Base-by-base conservation (phyloP, 2,797 vertebrate species). In the Myoxocephalus aenaeus region DNA sequence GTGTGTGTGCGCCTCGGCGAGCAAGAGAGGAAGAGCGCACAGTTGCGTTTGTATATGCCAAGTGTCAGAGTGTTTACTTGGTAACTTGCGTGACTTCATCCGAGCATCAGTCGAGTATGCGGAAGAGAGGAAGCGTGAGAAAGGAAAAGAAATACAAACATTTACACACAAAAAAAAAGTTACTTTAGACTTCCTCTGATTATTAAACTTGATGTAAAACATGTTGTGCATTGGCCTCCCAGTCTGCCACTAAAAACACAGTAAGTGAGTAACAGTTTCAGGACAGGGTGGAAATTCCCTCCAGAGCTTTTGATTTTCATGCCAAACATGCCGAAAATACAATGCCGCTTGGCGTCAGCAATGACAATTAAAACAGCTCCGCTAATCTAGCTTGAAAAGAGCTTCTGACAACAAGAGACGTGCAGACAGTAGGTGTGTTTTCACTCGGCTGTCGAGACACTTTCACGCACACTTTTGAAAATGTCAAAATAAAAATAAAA, bases 321-420 rank as follows among this genome's bases (percentile, higher is more conserved):
- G 82, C 62, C 81, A 77, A 74, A 83, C 65, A 56, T 32, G 81
- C 72, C 3, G 27, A 71, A 86, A 78, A 32, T 85, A 79, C 82
- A 87, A 75, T 18, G 61, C 38, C 48, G 75, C 48, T 77, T 74
- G 72, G 77, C n/a, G 62, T 70, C 3, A 2, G 69, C 70, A 44
- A 83, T 77, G 80, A 87, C 89, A 89, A 84, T 86, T 76, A 86
- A 76, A 74, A 44, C 58, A 75, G 77, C 80, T 34, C 67, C 3
- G 81, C 77, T 90, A 86, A 91, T 87, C 90, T 70, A 9, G 25
- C 56, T 40, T 83, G 83, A 89, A 89, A 85, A 68, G 82, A 69
- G 79, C 59, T 81, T 29, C 40, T 87, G 88, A 85, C 83, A 85
- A 80, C 50, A 0, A 34, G 44, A 75, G 77, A 59, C 84, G 46